Evolutionary conservation across 2,113 vertebrate genomes (phyloP), one percentile per base, ranked within the genome.

Genomic region (Sigmodon hispidus): DNA sequence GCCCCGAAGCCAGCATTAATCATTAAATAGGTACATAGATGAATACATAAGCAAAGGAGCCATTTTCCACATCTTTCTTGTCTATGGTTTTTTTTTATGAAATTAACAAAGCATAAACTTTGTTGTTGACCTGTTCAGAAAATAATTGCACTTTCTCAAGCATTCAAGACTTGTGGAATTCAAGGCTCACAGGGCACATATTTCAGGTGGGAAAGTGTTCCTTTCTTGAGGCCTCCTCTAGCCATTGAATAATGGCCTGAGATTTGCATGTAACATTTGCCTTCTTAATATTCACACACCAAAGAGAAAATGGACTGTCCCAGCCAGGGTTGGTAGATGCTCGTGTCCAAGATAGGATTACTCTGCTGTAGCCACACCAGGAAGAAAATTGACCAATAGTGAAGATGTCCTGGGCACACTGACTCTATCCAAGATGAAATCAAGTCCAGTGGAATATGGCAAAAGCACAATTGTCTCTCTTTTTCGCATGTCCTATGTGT

Each of bases 1-100:
- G 95, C 97, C 93, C 96, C 96, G 96, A 96, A 97, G 96, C 97
- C 97, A 95, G 85, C 96, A 98, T 98, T 98, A 99, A 98, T 98
- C 98, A 99, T 98, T 98, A 98, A 98, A 98, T 98, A 97, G 91
- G 96, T 96, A 96, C 95, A 97, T 96, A 98, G 96, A 96, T 92
- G 96, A 97, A 96, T 96, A 95, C 93, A 97, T 91, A 95, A 90
- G 97, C 88, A 15, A 90, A 72, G 83, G 31, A 88, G 57, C 48
- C 93, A 91, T 93, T 96, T 96, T 96, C 98, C 94, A 97, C 96
- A 97, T 92, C 81, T 91, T 96, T 93, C 87, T 97, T 80, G 85
- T 43, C 43, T 36, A 4, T 95, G 97, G 96, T 86, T 94, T 94
- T 90, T 90, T 97, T 70, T 76, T 52, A 57, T 75, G 17, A 89